phyloP scores from a whole-genome alignment of 2,888 invertebrate genomes.

The Lasioglossum lativentre region DNA sequence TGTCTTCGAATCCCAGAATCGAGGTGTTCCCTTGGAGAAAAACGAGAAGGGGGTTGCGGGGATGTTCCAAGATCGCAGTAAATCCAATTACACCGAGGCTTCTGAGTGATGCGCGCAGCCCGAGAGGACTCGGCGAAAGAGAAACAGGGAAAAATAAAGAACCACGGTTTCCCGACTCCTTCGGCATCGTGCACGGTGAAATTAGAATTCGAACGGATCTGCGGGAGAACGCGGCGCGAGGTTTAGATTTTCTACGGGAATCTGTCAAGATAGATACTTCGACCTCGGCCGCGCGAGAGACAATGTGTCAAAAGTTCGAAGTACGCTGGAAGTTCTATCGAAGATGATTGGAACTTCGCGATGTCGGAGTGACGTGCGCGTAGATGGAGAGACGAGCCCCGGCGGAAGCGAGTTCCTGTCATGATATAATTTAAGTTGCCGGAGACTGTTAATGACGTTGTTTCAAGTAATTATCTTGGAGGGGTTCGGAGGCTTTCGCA shows the following conservation, averaged over 20 bases:
- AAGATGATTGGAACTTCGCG: conserved; percentile 15
- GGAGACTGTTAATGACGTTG: neutral
- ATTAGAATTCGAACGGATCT: conserved; percentile 15
- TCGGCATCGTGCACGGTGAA: neutral
- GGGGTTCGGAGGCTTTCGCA: neutral
- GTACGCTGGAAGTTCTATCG: neutral
- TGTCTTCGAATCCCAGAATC: conserved; percentile 55
- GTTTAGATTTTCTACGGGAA: conserved; percentile 10
- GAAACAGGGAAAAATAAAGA: conserved; percentile 1
- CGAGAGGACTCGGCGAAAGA: conserved; percentile 10
- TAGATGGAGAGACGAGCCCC: neutral
- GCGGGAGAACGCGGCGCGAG: neutral
- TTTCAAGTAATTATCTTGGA: conserved; percentile 5
- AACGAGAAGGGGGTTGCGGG: neutral
- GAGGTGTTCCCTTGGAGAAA: neutral
- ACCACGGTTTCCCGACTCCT: conserved; percentile 10
- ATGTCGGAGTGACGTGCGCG: neutral
- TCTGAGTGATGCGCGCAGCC: conserved; percentile 52
- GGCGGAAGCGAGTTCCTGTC: neutral
- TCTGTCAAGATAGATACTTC: neutral
- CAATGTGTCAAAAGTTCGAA: conserved; percentile 11
- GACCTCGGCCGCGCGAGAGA: neutral
- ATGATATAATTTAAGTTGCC: neutral
- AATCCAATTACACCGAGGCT: conserved; percentile 63
- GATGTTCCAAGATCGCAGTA: conserved; percentile 45